phyloP scores from a whole-genome alignment of 2,113 vertebrate genomes.

The Dromaius novaehollandiae region DNA sequence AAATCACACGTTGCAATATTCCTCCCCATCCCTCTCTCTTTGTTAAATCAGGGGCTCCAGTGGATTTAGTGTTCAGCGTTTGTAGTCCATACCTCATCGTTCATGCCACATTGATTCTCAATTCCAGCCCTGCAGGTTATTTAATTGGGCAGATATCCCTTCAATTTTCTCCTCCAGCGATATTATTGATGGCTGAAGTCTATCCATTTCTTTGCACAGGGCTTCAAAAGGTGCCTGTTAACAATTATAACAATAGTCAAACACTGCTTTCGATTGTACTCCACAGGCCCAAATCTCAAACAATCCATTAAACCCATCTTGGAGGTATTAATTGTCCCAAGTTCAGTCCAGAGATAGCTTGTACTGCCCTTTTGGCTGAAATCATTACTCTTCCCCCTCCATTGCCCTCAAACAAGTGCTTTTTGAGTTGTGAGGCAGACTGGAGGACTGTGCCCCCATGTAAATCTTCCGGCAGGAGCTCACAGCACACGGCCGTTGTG shows the following conservation, averaged over 20 bases:
- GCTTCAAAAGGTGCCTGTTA: constrained; percentile 30
- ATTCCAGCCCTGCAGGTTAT: constrained; percentile 51
- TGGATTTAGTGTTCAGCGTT: not conserved
- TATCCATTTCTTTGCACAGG: not conserved
- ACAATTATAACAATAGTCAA: constrained; percentile 23
- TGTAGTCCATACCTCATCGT: constrained; percentile 20
- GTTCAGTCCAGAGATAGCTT: not conserved
- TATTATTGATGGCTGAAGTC: constrained; percentile 58
- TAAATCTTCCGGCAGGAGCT: not conserved
- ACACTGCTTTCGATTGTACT: not conserved
- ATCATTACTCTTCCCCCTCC: not conserved
- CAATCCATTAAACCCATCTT: constrained; percentile 7
- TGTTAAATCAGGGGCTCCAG: not conserved
- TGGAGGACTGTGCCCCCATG: rapidly evolving
- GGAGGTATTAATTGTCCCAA: not conserved
- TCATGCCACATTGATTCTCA: constrained; percentile 60
- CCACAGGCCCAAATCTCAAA: constrained; percentile 11
- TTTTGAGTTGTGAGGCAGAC: not conserved
- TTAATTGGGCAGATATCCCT: constrained; percentile 71
- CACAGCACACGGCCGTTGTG: rapidly evolving
- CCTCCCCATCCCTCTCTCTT: not conserved
- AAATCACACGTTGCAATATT: not conserved
- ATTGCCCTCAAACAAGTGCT: not conserved
- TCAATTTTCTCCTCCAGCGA: constrained; percentile 67
- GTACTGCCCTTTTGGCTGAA: not conserved